Evolutionary conservation across 2,113 vertebrate genomes (phyloP).

Genomic region (Colinus virginianus): DNA sequence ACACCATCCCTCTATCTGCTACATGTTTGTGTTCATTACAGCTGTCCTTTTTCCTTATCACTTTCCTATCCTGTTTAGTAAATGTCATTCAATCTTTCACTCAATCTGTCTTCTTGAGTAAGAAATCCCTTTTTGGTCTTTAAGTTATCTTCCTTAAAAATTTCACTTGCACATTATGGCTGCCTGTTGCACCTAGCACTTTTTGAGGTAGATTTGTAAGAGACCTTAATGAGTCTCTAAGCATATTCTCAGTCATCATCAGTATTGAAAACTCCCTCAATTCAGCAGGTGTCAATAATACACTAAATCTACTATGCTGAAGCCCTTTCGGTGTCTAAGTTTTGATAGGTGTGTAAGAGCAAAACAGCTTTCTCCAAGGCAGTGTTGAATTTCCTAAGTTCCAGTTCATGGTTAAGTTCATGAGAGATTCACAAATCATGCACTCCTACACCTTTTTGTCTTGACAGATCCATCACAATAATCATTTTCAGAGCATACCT

Average conservation of each 20-base stretch:
- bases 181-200: conserved; percentile 8
- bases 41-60: conserved; percentile 60
- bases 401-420: not conserved
- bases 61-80: conserved; percentile 58
- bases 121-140: conserved; percentile 25
- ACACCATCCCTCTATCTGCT: conserved; percentile 46
- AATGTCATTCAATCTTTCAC: conserved; percentile 51
- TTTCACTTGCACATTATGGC: not conserved
- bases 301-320: not conserved
- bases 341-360: not conserved
- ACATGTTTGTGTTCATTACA: conserved; percentile 66
- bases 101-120: conserved; percentile 46
- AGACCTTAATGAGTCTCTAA: conserved; percentile 24
- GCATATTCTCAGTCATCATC: not conserved
- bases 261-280: not conserved
- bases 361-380: not conserved
- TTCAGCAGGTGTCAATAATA: conserved; percentile 1
- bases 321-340: not conserved
- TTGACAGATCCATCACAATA: conserved; percentile 21
- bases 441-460: not conserved
- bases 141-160: not conserved
- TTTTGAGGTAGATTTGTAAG: not conserved
- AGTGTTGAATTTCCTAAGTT: conserved; percentile 1
- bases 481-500: not conserved
- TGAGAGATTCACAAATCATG: not conserved